These are phyloP conservation scores for Mus musculus DNA, from an alignment of 2,113 vertebrate genomes.

Conservation along the genomic window DNA sequence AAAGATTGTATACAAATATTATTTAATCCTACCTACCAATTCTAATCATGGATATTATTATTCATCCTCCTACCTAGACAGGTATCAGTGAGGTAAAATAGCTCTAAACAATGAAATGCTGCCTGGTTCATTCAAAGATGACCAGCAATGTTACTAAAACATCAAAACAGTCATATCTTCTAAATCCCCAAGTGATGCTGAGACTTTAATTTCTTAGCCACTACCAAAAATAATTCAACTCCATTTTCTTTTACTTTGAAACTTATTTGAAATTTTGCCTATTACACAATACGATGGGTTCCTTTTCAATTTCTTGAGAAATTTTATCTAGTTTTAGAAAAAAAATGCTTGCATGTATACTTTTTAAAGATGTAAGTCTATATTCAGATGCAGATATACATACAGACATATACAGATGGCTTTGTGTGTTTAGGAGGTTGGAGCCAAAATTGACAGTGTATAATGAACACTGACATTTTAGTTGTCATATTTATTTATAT, in stretches of 20 bases:
- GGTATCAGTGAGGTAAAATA: neutral
- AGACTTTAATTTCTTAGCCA: neutral
- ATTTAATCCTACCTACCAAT: neutral
- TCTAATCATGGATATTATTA: neutral
- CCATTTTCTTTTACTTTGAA: neutral
- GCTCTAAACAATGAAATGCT: neutral
- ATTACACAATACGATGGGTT: neutral
- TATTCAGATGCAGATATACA: neutral
- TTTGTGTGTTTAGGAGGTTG: neutral
- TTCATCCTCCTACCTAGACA: neutral
- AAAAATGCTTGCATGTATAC: neutral
- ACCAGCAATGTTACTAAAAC: neutral
- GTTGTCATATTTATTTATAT: neutral
- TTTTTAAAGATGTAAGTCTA: neutral
- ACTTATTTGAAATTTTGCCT: neutral
- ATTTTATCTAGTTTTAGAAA: neutral
- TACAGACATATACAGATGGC: neutral
- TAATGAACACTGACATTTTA: neutral
- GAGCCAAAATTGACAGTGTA: neutral
- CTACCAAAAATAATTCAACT: neutral
- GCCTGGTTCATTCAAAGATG: neutral
- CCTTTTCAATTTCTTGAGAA: neutral
- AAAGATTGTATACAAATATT: neutral
- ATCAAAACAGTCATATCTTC: neutral
- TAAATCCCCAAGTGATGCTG: neutral